Percentiles rank a stretch among this genome's conserved stretches.
Evolutionary conservation across 2,888 invertebrate species (phyloP).

Genomic region (Diploptera punctata): DNA sequence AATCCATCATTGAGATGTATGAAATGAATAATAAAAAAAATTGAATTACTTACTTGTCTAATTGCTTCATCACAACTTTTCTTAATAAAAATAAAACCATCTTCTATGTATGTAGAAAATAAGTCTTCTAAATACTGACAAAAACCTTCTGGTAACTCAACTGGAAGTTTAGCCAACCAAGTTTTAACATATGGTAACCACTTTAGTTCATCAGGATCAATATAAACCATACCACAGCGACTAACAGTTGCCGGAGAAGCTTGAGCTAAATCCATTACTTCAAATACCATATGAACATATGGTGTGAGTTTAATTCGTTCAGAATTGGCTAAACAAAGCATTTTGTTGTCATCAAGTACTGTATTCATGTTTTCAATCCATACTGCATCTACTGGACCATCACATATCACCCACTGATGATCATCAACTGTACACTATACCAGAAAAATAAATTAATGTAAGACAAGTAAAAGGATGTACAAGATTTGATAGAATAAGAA

Average conservation of each 20-base stretch:
- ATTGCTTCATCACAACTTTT: slow-evolving; percentile 76
- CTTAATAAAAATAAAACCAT: slow-evolving; percentile 69
- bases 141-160: slow-evolving; percentile 62
- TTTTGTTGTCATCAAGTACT: slow-evolving; percentile 91
- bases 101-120: slow-evolving; percentile 69
- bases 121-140: slow-evolving; percentile 69
- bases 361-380: slow-evolving; percentile 97
- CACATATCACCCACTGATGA: slow-evolving; percentile 92
- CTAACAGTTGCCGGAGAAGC: slow-evolving; percentile 92
- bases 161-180: slow-evolving; percentile 69
- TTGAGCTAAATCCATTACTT: slow-evolving; percentile 82
- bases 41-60: slow-evolving; percentile 65
- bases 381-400: slow-evolving; percentile 91
- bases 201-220: slow-evolving; percentile 78
- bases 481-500: no score
- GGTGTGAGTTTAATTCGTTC: slow-evolving; percentile 89
- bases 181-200: slow-evolving; percentile 82
- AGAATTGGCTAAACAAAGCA: slow-evolving; percentile 90
- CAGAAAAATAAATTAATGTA: slow-evolving; percentile 34
- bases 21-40: no score
- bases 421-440: slow-evolving; percentile 62
- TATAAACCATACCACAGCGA: slow-evolving; percentile 83
- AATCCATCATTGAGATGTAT: no score
- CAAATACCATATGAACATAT: slow-evolving; percentile 90
- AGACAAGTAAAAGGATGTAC: no score